Conservation (phyloP, 2,888 invertebrate species). For the Ecdyonurus torrentis region DNA sequence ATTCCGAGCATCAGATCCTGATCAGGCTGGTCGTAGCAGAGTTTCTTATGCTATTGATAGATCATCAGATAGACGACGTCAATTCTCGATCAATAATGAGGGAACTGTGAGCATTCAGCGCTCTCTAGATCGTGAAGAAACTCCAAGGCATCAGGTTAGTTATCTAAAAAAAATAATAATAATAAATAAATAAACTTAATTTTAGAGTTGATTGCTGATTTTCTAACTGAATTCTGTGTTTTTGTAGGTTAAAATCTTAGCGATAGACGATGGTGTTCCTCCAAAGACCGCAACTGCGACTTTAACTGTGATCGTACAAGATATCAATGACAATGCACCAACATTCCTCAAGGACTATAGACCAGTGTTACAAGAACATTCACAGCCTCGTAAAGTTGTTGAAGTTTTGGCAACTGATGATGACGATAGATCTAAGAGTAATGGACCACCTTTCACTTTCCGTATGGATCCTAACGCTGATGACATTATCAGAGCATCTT, state of each 20-base stretch:
- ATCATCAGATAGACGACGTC: constrained; percentile 78
- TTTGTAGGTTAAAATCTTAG: constrained; percentile 67
- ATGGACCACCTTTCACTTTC: constrained; percentile 94
- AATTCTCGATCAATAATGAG: constrained; percentile 87
- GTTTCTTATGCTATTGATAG: constrained; percentile 81
- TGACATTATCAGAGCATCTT: constrained; percentile 82
- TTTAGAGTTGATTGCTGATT: too few species aligned
- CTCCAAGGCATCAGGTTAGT: constrained; percentile 68
- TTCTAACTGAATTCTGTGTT: too few species aligned
- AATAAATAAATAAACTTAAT: too few species aligned
- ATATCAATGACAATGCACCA: constrained; percentile 90
- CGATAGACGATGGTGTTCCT: constrained; percentile 86
- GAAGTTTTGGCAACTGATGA: constrained; percentile 88
- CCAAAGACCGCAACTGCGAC: constrained; percentile 89
- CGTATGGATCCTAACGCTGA: constrained; percentile 84
- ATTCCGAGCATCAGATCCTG: constrained; percentile 90
- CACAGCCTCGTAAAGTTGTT: constrained; percentile 77
- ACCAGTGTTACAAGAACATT: constrained; percentile 84
- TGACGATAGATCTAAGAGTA: constrained; percentile 84
- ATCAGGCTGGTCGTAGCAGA: constrained; percentile 85
- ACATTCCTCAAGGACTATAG: constrained; percentile 84
- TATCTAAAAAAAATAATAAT: too few species aligned
- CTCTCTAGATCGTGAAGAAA: constrained; percentile 83
- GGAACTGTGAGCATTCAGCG: constrained; percentile 90
- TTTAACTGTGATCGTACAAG: constrained; percentile 83